Evolutionary conservation across 2,888 invertebrate genomes (phyloP).

Genomic region (Cylloceria caligata): DNA sequence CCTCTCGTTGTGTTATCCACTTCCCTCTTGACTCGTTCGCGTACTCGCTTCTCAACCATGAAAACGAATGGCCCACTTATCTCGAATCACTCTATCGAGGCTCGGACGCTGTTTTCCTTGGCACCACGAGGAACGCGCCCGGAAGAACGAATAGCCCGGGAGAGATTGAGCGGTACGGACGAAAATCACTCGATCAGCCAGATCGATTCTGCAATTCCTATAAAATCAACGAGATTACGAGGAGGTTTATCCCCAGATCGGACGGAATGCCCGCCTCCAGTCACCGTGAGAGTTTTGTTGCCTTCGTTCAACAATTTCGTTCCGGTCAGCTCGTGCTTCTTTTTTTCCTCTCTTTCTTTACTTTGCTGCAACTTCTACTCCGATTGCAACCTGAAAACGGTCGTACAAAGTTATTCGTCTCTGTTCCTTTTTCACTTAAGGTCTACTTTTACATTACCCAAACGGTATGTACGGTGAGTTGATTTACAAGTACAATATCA

Average conservation of each 20-base stretch:
- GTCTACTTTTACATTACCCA: not conserved
- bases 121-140: constrained; percentile 35
- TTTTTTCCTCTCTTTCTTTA: not conserved
- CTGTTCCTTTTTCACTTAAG: constrained; percentile 2
- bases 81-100: constrained; percentile 76
- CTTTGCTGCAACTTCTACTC: not conserved
- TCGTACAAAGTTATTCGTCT: constrained; percentile 21
- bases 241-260: constrained; percentile 42
- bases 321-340: constrained; percentile 24
- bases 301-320: constrained; percentile 41
- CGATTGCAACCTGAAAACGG: constrained; percentile 2
- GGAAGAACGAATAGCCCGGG: not conserved
- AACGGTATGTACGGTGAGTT: not conserved
- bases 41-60: constrained; percentile 65
- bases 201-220: constrained; percentile 58
- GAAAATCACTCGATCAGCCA: constrained; percentile 61
- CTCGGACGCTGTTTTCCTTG: constrained; percentile 71
- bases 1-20: not conserved
- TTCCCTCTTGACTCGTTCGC: constrained; percentile 16
- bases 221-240: constrained; percentile 61
- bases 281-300: constrained; percentile 31
- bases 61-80: constrained; percentile 76
- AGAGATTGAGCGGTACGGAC: constrained; percentile 27
- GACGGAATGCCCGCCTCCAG: constrained; percentile 5
- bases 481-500: not conserved